A percentile compares a stretch with the other conserved stretches of the same genome.
Conservation (phyloP, 2,113 vertebrate genomes). For the Ceyx melanurus region DNA sequence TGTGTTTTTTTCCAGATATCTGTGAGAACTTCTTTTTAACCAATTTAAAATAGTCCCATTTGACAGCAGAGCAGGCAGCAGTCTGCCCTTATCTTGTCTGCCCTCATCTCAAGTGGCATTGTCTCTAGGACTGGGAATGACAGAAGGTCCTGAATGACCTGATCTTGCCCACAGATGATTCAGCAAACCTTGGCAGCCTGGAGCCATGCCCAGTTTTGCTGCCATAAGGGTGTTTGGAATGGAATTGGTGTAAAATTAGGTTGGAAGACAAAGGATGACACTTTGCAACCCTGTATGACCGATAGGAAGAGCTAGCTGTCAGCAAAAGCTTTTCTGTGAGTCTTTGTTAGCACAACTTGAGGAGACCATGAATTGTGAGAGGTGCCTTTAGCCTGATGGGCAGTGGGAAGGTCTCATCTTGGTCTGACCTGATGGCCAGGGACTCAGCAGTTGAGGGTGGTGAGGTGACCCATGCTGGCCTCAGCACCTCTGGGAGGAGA, state of each 20-base stretch:
- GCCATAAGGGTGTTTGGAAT: too few species aligned
- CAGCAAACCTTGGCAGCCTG: too few species aligned
- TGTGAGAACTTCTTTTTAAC: background rate
- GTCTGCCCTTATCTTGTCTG: background rate
- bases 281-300: too few species aligned
- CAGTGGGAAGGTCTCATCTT: background rate
- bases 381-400: background rate
- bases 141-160: too few species aligned
- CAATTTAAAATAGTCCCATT: background rate
- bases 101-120: background rate
- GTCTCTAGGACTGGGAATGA: too few species aligned
- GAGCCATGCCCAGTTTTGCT: too few species aligned
- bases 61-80: background rate
- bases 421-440: background rate
- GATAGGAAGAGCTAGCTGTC: too few species aligned
- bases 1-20: background rate
- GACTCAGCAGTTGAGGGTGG: rapidly evolving
- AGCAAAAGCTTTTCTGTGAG: too few species aligned
- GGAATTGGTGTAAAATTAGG: too few species aligned
- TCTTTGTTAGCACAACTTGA: background rate
- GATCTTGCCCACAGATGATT: too few species aligned
- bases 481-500: background rate
- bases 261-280: too few species aligned
- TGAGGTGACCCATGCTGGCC: background rate
- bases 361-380: background rate